phyloP scores from a whole-genome alignment of 1,140 invertebrate genomes.

The Helicoverpa zea region DNA sequence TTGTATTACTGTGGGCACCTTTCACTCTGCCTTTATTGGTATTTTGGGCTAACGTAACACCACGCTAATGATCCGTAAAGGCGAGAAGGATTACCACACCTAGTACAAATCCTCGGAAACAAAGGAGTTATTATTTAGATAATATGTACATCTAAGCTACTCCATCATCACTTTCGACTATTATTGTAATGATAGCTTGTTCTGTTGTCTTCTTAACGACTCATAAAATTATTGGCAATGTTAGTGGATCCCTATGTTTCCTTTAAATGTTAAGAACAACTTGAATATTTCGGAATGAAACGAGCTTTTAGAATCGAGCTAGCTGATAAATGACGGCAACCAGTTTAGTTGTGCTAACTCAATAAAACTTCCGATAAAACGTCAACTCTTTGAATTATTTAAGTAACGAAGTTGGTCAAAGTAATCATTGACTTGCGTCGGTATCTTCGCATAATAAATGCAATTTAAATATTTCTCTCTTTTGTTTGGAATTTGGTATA shows the following conservation, averaged over 20 bases:
- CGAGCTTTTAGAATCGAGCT: slow-evolving; percentile 8
- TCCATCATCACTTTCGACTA: slow-evolving; percentile 8
- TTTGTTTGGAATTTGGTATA: background rate
- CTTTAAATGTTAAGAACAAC: slow-evolving; percentile 18
- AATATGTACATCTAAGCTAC: background rate
- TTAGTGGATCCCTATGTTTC: slow-evolving; percentile 8
- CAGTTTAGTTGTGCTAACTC: slow-evolving; percentile 32
- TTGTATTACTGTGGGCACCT: slow-evolving; percentile 30
- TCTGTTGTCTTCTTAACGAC: slow-evolving; percentile 9
- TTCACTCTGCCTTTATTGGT: slow-evolving; percentile 34
- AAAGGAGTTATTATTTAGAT: background rate
- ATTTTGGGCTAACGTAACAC: slow-evolving; percentile 32
- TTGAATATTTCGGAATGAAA: slow-evolving; percentile 34
- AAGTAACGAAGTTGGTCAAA: slow-evolving; percentile 34
- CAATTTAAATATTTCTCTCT: slow-evolving; percentile 19
- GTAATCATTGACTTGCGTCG: slow-evolving; percentile 29
- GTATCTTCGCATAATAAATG: slow-evolving; percentile 35
- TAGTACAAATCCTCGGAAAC: background rate
- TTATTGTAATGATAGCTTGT: slow-evolving; percentile 3
- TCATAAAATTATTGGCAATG: background rate
- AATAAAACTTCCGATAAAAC: slow-evolving; percentile 41
- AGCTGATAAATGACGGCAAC: slow-evolving; percentile 26
- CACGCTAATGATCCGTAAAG: slow-evolving; percentile 27
- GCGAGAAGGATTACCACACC: background rate
- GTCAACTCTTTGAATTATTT: slow-evolving; percentile 40